Conservation (phyloP, 2,113 vertebrate species). For the Mustela lutreola region DNA sequence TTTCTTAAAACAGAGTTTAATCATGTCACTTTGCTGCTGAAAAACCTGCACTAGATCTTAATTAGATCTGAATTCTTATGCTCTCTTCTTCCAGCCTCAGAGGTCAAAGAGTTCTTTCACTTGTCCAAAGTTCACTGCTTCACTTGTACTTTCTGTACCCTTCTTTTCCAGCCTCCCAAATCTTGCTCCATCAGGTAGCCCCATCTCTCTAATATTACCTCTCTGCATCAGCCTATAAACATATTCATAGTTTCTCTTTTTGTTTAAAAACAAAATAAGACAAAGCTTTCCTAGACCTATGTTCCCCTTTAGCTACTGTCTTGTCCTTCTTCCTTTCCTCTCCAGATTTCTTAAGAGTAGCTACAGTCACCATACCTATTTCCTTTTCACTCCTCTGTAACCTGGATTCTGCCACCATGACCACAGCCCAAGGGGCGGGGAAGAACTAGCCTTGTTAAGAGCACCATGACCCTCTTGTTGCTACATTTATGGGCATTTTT, state of each 20-base stretch:
- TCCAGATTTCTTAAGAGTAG: constrained; percentile 46
- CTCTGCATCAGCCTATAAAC: constrained; percentile 34
- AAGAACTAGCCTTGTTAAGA: neutral
- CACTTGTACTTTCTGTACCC: neutral
- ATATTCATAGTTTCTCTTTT: constrained; percentile 42
- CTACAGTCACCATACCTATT: neutral
- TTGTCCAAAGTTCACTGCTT: constrained; percentile 9
- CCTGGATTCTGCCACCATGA: constrained; percentile 50
- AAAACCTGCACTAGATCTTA: constrained; percentile 63
- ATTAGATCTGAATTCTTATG: constrained; percentile 55
- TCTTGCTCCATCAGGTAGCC: neutral
- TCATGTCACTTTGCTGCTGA: constrained; percentile 53
- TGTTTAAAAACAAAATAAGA: constrained; percentile 45
- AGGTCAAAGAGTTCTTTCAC: constrained; percentile 38
- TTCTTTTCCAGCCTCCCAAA: neutral
- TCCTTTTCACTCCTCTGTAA: neutral
- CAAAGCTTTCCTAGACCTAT: neutral
- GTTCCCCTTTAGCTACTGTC: constrained; percentile 41
- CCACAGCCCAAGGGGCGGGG: neutral
- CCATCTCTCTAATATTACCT: neutral
- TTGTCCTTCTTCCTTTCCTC: constrained; percentile 26
- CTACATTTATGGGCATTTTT: constrained; percentile 58
- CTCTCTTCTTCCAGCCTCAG: neutral
- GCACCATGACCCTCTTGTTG: constrained; percentile 47
- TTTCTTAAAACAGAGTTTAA: constrained; percentile 78